phyloP scores from a whole-genome alignment of 2,888 invertebrate genomes.

The Nomada hirtipes region DNA sequence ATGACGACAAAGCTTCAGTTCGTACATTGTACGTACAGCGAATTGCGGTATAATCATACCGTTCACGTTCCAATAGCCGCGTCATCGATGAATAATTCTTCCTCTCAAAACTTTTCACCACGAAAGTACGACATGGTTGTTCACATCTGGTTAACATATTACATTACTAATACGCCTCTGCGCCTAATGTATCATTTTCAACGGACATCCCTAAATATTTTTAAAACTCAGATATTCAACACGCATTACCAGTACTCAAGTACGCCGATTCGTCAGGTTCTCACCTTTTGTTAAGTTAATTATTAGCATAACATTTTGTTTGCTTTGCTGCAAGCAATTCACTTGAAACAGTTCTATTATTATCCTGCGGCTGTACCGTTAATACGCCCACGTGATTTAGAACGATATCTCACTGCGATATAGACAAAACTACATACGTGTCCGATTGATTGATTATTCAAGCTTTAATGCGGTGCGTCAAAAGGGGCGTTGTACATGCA shows the following conservation, averaged over 20 bases:
- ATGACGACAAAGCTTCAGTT: constrained; percentile 14
- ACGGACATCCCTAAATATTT: too few relatives aligned
- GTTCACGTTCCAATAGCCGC: constrained; percentile 27
- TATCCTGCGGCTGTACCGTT: constrained; percentile 28
- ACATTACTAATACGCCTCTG: too few relatives aligned
- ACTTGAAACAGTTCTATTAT: constrained; percentile 29
- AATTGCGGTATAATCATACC: constrained; percentile 6
- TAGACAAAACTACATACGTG: constrained; percentile 37
- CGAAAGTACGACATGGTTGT: background rate
- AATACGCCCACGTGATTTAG: constrained; percentile 43
- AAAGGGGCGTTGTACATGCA: constrained; percentile 21
- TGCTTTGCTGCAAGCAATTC: constrained; percentile 18
- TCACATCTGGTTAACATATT: background rate
- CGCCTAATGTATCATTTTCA: too few relatives aligned
- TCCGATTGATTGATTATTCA: constrained; percentile 47
- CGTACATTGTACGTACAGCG: constrained; percentile 9
- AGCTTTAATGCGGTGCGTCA: constrained; percentile 25
- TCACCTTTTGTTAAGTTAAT: too few relatives aligned
- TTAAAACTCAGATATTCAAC: too few relatives aligned
- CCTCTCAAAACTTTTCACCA: background rate
- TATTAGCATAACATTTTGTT: too few relatives aligned
- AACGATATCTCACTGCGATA: constrained; percentile 46
- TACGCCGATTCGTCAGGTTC: too few relatives aligned
- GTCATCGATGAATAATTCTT: constrained; percentile 32
- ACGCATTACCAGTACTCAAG: too few relatives aligned